Conservation (phyloP, 2,888 invertebrate genomes). For the Mythimna loreyi region DNA sequence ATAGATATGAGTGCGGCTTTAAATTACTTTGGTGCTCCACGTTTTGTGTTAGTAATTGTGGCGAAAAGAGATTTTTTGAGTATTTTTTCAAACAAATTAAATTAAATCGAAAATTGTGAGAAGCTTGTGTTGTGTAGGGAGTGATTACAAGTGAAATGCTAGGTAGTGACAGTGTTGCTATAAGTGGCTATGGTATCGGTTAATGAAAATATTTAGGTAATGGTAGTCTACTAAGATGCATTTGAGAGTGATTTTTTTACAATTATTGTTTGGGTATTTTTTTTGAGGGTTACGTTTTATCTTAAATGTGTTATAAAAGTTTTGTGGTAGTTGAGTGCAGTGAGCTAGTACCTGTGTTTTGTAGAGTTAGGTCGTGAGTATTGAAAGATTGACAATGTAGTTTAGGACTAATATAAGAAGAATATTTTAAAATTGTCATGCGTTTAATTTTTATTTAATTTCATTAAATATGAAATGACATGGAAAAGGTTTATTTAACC, state of each 20-base stretch:
- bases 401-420: too few species aligned
- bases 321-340: conserved; percentile 11
- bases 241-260: not conserved
- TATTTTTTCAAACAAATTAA: not conserved
- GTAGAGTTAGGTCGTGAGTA: too few species aligned
- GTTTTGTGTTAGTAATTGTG: not conserved
- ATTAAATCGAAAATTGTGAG: not conserved
- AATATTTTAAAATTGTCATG: too few species aligned
- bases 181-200: too few species aligned
- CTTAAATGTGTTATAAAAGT: not conserved
- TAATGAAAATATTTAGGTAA: not conserved
- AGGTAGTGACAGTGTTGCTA: not conserved
- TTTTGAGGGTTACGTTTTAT: not conserved
- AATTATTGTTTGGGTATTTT: too few species aligned
- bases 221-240: too few species aligned
- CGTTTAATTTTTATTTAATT: too few species aligned
- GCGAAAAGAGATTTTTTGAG: not conserved
- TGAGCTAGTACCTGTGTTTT: conserved; percentile 1
- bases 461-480: too few species aligned
- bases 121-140: not conserved
- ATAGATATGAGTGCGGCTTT: not conserved
- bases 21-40: not conserved
- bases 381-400: too few species aligned
- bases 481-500: too few species aligned
- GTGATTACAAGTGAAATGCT: not conserved